These are phyloP conservation scores for Drosophila anomelani DNA, from an alignment of 2,888 invertebrate species.

Conservation along the genomic window DNA sequence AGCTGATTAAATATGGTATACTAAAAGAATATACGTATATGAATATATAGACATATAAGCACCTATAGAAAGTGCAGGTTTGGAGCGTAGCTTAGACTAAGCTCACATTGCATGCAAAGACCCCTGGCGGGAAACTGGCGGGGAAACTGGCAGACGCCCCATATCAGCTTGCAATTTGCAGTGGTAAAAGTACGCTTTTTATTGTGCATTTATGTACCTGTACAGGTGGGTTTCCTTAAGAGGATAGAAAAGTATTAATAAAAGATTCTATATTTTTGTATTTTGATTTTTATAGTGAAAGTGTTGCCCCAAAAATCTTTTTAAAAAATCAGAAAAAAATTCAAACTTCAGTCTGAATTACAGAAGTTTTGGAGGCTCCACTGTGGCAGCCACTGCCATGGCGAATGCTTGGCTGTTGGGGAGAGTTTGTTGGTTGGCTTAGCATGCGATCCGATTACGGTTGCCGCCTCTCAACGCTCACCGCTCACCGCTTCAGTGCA, in stretches of 20 bases:
- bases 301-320: not conserved
- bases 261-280: not conserved
- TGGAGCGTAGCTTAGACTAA: slow-evolving; percentile 27
- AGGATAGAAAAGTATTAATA: not conserved
- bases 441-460: slow-evolving; percentile 77
- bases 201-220: slow-evolving; percentile 4
- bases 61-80: slow-evolving; percentile 41
- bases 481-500: slow-evolving; percentile 59
- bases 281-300: not conserved
- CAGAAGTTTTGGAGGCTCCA: not conserved
- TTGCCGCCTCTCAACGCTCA: slow-evolving; percentile 46
- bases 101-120: slow-evolving; percentile 39
- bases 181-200: slow-evolving; percentile 18
- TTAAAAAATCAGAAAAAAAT: not conserved
- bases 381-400: slow-evolving; percentile 3
- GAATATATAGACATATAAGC: slow-evolving; percentile 2
- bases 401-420: slow-evolving; percentile 1
- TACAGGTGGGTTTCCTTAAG: not conserved
- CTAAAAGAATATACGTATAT: slow-evolving; percentile 8
- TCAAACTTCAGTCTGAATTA: too few relatives aligned
- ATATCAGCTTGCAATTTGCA: slow-evolving; percentile 44
- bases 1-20: slow-evolving; percentile 22
- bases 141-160: slow-evolving; percentile 30
- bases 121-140: slow-evolving; percentile 8
- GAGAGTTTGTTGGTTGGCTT: slow-evolving; percentile 58